Evolutionary conservation across 2,113 vertebrate genomes (phyloP).

Genomic region (Lepisosteus oculatus): DNA sequence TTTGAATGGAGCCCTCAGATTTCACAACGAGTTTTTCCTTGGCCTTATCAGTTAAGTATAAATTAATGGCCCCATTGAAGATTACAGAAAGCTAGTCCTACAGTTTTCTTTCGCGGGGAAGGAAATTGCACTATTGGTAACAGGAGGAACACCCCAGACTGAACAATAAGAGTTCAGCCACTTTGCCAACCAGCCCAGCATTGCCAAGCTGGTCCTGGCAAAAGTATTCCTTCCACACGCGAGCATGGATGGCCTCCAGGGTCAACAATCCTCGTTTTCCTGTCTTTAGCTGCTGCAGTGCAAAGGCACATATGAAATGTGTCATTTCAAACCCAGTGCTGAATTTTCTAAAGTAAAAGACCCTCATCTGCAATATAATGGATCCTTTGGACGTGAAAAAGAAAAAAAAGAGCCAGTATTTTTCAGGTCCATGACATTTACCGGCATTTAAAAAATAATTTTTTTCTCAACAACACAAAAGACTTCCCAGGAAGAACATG

Average conservation of each 20-base stretch:
- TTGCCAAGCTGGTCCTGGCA: not conserved
- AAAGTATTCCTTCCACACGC: too few species aligned
- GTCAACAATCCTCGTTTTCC: not conserved
- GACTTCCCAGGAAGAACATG: too few species aligned
- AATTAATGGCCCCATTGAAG: not conserved
- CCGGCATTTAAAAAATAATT: too few species aligned
- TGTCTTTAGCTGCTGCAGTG: not conserved
- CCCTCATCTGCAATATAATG: too few species aligned
- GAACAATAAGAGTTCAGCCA: not conserved
- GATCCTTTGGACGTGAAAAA: too few species aligned
- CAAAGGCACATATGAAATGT: not conserved
- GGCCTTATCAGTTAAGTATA: too few species aligned
- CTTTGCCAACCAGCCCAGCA: not conserved
- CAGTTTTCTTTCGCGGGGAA: not conserved
- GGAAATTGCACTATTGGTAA: not conserved
- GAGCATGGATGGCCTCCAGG: not conserved
- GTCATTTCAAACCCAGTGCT: constrained; percentile 4
- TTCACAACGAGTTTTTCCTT: not conserved
- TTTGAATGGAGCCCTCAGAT: not conserved
- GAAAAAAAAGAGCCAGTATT: too few species aligned
- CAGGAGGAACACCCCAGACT: not conserved
- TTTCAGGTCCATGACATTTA: too few species aligned
- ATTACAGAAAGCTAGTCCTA: not conserved
- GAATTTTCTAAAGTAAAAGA: not conserved
- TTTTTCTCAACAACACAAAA: too few species aligned